Evolutionary conservation across 2,888 invertebrate species (phyloP).

Genomic region (Cephus spinipes): DNA sequence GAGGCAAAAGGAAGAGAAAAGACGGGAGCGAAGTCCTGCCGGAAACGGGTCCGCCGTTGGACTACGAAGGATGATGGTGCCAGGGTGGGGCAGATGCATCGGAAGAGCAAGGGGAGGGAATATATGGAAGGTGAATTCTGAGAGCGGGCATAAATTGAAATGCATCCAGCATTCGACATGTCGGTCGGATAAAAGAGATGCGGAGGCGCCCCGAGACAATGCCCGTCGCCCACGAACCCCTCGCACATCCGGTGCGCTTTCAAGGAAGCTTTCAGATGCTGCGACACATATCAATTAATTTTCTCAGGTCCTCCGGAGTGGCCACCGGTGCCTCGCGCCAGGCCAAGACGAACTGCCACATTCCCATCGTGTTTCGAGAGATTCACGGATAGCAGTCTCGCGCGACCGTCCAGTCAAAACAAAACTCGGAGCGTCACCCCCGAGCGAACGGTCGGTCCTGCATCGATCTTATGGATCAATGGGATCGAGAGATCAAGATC

Average conservation of each 20-base stretch:
- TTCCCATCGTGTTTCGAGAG: background rate
- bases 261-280: conserved; percentile 57
- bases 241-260: conserved; percentile 61
- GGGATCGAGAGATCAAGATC: background rate
- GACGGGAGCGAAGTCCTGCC: background rate
- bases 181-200: conserved; percentile 62
- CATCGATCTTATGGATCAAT: background rate
- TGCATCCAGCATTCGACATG: conserved; percentile 61
- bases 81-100: background rate
- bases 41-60: background rate
- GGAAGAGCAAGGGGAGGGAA: background rate
- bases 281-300: conserved; percentile 62
- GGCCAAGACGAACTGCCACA: background rate
- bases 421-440: too few species aligned
- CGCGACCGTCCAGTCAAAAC: background rate
- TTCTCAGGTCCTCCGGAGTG: conserved; percentile 33
- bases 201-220: conserved; percentile 52
- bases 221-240: conserved; percentile 50
- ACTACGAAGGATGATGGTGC: background rate
- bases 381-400: background rate
- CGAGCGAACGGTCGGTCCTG: background rate
- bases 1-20: background rate
- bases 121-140: conserved; percentile 39
- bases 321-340: background rate
- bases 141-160: conserved; percentile 56